Conservation (phyloP, 1,140 invertebrate species). For the Augochlora pura region DNA sequence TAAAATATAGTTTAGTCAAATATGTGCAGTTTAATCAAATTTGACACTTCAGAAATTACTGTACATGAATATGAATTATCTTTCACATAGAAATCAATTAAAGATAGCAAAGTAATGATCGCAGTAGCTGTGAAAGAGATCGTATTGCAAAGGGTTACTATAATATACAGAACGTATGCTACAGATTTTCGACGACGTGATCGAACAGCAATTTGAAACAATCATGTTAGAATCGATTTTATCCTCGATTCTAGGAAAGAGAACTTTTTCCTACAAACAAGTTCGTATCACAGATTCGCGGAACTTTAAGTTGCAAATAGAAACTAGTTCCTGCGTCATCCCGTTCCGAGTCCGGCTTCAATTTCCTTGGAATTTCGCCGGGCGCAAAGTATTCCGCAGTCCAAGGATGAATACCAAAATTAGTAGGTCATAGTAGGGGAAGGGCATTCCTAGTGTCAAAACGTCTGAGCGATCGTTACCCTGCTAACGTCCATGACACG, state of each 20-base stretch:
- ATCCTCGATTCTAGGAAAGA: background rate
- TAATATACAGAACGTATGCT: too few relatives aligned
- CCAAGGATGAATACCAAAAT: constrained; percentile 42
- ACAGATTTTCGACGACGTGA: background rate
- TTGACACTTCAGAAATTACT: too few relatives aligned
- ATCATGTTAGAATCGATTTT: background rate
- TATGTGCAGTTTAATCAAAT: too few relatives aligned
- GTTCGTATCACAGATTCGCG: background rate
- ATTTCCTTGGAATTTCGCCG: constrained; percentile 27
- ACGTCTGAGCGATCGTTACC: constrained; percentile 57
- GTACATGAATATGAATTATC: too few relatives aligned
- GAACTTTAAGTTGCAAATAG: background rate
- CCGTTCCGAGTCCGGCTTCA: background rate
- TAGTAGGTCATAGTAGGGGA: constrained; percentile 28
- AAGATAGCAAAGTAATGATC: too few relatives aligned
- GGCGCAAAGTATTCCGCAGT: constrained; percentile 26
- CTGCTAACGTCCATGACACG: constrained; percentile 62
- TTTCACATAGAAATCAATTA: too few relatives aligned
- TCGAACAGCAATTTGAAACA: background rate
- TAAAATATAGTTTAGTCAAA: too few relatives aligned
- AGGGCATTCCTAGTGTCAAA: constrained; percentile 52
- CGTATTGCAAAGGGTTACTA: too few relatives aligned
- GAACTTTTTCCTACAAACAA: background rate
- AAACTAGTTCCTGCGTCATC: background rate
- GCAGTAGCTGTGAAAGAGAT: too few relatives aligned